phyloP scores from a whole-genome alignment of 2,888 invertebrate genomes.

The Sinelater perroti region DNA sequence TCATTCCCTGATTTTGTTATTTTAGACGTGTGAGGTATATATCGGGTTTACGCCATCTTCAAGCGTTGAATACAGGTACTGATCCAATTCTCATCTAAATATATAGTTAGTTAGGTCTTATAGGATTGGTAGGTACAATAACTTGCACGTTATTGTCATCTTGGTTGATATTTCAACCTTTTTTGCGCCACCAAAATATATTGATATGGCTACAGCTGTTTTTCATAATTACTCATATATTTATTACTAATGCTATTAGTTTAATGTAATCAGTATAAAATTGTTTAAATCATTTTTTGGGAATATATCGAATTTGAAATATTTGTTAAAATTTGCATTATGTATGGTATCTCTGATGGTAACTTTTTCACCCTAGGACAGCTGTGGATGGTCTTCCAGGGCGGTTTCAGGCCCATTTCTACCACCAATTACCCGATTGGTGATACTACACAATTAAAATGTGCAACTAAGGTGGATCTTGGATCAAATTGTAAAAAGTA shows the following conservation, averaged over 20 bases:
- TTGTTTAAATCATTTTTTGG: conserved; percentile 12
- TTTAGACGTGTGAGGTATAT: conserved; percentile 62
- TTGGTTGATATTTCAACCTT: conserved; percentile 19
- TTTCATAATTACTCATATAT: too few relatives aligned
- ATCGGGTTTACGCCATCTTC: conserved; percentile 61
- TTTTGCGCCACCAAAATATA: too few relatives aligned
- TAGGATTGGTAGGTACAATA: conserved; percentile 31
- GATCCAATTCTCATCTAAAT: conserved; percentile 50
- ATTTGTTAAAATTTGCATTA: conserved; percentile 28
- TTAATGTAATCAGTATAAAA: background rate
- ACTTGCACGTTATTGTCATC: conserved; percentile 25
- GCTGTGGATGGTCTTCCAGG: conserved; percentile 56
- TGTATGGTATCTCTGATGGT: conserved; percentile 57
- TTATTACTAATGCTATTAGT: too few relatives aligned
- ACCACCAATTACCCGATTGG: conserved; percentile 57
- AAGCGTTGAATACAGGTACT: conserved; percentile 59
- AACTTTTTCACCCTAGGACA: conserved; percentile 61
- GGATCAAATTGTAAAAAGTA: conserved; percentile 39
- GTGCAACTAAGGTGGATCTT: conserved; percentile 43
- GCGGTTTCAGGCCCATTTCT: conserved; percentile 50
- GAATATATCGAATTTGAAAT: conserved; percentile 29
- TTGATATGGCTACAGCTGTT: conserved; percentile 16
- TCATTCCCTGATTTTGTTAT: conserved; percentile 62
- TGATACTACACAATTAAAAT: conserved; percentile 46
- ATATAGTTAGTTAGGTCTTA: conserved; percentile 37